phyloP scores from a whole-genome alignment of 2,797 vertebrate species.

The Sibirionetta formosa region DNA sequence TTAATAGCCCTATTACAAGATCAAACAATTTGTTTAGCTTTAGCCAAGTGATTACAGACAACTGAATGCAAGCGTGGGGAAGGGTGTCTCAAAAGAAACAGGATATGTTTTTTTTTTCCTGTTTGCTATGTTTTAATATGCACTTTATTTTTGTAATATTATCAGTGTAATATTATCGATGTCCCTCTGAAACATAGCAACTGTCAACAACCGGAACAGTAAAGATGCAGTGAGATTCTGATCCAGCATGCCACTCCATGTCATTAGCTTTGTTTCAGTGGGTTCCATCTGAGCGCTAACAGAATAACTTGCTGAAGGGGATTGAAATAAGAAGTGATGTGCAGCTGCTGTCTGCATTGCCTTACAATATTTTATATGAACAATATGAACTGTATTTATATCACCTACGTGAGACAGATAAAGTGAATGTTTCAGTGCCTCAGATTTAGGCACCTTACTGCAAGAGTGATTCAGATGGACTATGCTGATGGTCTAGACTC shows the following conservation, averaged over 20 bases:
- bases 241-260: background rate
- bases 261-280: background rate
- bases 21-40: background rate
- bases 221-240: background rate
- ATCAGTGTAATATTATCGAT: background rate
- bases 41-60: background rate
- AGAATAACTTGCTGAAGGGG: background rate
- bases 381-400: background rate
- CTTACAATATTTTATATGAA: background rate
- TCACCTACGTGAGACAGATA: background rate
- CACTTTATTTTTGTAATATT: background rate
- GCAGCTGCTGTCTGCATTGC: background rate
- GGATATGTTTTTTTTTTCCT: accelerated
- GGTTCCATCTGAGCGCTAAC: background rate
- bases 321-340: background rate
- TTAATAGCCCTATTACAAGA: background rate
- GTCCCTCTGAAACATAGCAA: background rate
- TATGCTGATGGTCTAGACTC: background rate
- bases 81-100: background rate
- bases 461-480: background rate
- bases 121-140: no score
- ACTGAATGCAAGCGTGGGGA: background rate
- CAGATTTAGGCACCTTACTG: background rate
- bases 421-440: background rate
- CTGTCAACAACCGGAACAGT: background rate